Evolutionary conservation across 2,888 invertebrate genomes (phyloP).

Genomic region (Cordilura impudica): DNA sequence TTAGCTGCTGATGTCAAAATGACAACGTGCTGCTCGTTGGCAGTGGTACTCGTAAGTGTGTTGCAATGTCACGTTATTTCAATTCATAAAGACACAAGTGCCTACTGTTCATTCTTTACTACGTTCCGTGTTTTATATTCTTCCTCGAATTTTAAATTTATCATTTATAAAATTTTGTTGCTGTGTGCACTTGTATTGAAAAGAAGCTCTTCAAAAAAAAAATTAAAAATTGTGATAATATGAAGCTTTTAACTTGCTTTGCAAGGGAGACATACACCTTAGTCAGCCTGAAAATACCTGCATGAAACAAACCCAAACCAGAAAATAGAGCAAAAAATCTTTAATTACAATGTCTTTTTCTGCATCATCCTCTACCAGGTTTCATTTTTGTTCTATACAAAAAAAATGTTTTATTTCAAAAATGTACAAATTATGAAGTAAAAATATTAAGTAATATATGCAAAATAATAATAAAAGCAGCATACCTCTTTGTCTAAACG

Average conservation of each 20-base stretch:
- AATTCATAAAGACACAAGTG: constrained; percentile 21
- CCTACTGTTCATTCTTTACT: constrained; percentile 5
- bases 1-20: not conserved
- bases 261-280: not conserved
- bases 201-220: not conserved
- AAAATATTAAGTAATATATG: not conserved
- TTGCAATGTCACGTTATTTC: constrained; percentile 49
- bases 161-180: not conserved
- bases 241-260: not conserved
- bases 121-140: not conserved
- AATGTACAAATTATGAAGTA: not conserved
- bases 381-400: not conserved
- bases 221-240: not conserved
- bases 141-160: constrained; percentile 20
- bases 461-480: constrained; percentile 6
- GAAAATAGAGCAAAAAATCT: not conserved
- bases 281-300: not conserved
- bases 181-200: not conserved
- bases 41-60: constrained; percentile 22
- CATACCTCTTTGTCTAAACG: constrained; percentile 48
- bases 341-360: constrained; percentile 9
- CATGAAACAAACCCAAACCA: not conserved
- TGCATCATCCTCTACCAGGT: not conserved
- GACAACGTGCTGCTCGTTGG: constrained; percentile 8
- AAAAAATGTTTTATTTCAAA: not conserved